Evolutionary conservation across 2,888 invertebrate species (phyloP), one percentile per base, ranked within the genome.

Genomic region (Eupithecia exiguata): DNA sequence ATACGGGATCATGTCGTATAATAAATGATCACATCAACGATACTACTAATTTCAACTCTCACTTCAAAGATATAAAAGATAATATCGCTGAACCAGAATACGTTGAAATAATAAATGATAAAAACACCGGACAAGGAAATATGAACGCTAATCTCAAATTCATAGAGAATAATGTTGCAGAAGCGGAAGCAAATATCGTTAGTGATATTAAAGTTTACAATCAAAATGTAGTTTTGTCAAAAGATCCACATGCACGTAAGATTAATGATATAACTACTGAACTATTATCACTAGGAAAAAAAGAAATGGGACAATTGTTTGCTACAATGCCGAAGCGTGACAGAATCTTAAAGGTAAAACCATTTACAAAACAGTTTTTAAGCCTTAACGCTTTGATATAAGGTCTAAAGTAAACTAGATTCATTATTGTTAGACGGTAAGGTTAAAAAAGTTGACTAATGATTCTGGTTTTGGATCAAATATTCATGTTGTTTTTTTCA

Each of bases 381-480:
- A 14, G 43, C 40, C 66, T 66, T 70, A 68, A 35, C 3, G 0
- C 0, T 38, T 74, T 1, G 73, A 0, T 5, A 36, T 88, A 89
- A 84, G 84, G 84, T 80, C 79, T 73, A 81, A 66, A 84, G 30
- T 72, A 30, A 63, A 53, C 18, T 40, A 40, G 25, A 1, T 49
- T 78, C 0, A 25, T 12, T 35, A 43, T 40, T 68, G 62, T 25
- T n/a, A 35, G 67, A 61, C 71, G 40, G 70, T 80, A 75, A 82
- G 82, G 25, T 43, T 90, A 92, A 94, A 93, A 92, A 94, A 91
- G 83, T 92, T 94, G 93, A 94, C 93, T 94, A 94, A 94, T 94
- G 94, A 93, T 92, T 92, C 91, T 92, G 91, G 93, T 93, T 92
- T 90, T 84, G 88, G 88, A 93, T 93, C 93, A 92, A 92, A 93